phyloP scores from a whole-genome alignment of 2,797 vertebrate species.

The Sebastes jordani region DNA sequence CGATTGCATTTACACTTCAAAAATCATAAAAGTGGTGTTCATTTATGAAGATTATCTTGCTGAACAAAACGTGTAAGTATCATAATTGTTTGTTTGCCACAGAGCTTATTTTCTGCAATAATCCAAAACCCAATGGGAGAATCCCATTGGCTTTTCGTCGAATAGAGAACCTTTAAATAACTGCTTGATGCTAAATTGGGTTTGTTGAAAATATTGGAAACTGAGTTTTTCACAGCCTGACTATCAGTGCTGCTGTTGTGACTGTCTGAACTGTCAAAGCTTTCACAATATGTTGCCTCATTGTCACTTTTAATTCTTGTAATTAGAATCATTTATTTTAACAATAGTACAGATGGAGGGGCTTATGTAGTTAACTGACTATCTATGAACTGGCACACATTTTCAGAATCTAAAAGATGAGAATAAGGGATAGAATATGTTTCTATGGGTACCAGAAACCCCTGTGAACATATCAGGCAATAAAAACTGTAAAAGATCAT shows the following conservation, averaged over 20 bases:
- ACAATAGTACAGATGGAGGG: not conserved
- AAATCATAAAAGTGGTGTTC: no score
- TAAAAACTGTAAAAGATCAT: not conserved
- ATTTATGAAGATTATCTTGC: no score
- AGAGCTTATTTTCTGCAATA: no score
- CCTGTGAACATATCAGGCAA: no score
- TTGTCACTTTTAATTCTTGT: not conserved
- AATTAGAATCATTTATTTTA: not conserved
- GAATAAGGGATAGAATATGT: not conserved
- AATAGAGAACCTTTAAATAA: not conserved
- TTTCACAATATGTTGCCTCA: not conserved
- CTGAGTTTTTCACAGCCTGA: not conserved
- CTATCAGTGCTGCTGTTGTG: not conserved
- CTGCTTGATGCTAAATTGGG: not conserved
- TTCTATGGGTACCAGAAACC: not conserved
- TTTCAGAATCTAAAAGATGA: not conserved
- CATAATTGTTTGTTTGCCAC: no score
- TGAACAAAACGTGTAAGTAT: no score
- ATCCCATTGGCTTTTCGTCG: no score
- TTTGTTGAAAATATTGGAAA: not conserved
- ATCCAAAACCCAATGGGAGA: no score
- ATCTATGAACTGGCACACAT: not conserved
- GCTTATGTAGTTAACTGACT: not conserved
- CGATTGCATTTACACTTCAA: no score
- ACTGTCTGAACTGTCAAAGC: not conserved